Conservation (phyloP, 1,140 invertebrate species). For the Trissolcus basalis region DNA sequence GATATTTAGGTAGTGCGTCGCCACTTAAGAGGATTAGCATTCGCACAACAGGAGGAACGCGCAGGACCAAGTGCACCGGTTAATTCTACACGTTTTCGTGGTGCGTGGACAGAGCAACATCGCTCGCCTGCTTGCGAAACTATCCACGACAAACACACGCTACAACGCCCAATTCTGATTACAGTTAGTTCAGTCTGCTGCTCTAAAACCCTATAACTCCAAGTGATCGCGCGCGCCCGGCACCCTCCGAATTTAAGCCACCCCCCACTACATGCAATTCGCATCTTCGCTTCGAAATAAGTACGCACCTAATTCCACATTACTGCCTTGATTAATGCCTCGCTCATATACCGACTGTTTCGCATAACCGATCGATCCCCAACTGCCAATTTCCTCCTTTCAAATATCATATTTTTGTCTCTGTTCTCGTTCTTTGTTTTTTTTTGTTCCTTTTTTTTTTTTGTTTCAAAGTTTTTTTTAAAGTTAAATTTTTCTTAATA, state of each 20-base stretch:
- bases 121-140: constrained; percentile 38
- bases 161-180: constrained; percentile 68
- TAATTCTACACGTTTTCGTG: constrained; percentile 58
- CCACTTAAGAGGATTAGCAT: constrained; percentile 74
- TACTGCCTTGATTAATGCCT: constrained; percentile 45
- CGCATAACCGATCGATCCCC: constrained; percentile 25
- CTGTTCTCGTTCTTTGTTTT: not conserved
- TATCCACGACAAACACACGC: constrained; percentile 55
- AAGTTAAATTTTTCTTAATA: too few relatives aligned
- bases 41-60: constrained; percentile 64
- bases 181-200: constrained; percentile 73
- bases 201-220: constrained; percentile 69
- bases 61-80: constrained; percentile 50
- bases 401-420: too few relatives aligned
- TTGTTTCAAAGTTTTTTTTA: not conserved
- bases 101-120: constrained; percentile 39
- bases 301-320: constrained; percentile 46
- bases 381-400: too few relatives aligned
- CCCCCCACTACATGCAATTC: constrained; percentile 48
- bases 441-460: not conserved
- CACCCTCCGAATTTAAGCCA: constrained; percentile 45
- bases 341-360: constrained; percentile 33
- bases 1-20: constrained; percentile 71
- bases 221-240: constrained; percentile 59
- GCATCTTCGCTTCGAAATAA: constrained; percentile 53